Percentiles rank a stretch among this genome's conserved stretches.
Conservation (phyloP, 2,113 vertebrate species). For the Passer domesticus region DNA sequence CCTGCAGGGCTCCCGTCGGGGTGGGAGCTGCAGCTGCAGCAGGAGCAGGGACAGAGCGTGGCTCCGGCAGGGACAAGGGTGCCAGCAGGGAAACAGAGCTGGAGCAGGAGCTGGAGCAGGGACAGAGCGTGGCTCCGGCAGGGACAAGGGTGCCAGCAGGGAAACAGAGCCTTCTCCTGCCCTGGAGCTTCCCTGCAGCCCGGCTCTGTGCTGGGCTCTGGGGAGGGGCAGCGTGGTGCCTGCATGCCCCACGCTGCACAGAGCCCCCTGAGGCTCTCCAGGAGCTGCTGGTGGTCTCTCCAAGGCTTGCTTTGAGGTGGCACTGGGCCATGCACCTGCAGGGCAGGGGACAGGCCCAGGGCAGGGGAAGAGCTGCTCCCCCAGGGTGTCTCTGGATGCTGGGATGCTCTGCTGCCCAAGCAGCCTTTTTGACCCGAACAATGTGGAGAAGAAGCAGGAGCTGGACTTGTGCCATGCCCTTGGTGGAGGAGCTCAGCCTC, state of each 20-base stretch:
- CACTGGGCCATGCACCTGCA: rapidly evolving
- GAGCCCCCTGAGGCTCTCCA: not conserved
- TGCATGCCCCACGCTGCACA: rapidly evolving
- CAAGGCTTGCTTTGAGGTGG: not conserved
- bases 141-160: not conserved
- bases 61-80: not conserved
- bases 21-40: not conserved
- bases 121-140: not conserved
- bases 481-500: not conserved
- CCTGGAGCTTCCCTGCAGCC: not conserved
- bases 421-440: not conserved
- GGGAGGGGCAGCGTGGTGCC: rapidly evolving
- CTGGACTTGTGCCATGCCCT: not conserved
- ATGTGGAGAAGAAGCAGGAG: not conserved
- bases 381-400: rapidly evolving
- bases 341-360: rapidly evolving
- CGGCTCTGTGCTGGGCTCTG: not conserved
- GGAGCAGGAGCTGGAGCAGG: too few species aligned
- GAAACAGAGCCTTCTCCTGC: rapidly evolving
- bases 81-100: not conserved
- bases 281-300: not conserved
- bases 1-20: not conserved
- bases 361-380: not conserved
- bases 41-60: not conserved
- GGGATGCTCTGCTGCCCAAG: not conserved